Percentiles rank a stretch among this genome's conserved stretches.
Conservation (phyloP, 2,113 vertebrate species). For the Propithecus coquereli region DNA sequence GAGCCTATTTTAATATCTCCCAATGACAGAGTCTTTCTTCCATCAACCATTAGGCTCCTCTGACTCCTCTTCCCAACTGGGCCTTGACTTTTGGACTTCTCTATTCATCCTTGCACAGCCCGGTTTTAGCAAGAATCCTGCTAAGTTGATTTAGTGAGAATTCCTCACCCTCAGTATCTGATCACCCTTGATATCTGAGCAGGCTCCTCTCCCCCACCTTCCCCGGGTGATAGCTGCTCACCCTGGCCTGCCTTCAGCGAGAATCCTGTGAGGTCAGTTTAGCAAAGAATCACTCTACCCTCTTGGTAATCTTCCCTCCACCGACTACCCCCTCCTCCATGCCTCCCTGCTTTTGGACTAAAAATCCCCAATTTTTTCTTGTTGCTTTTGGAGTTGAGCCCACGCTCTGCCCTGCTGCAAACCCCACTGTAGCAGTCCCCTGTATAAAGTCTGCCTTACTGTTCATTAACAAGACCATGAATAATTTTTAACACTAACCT, state of each 20-base stretch:
- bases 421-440: no score
- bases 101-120: no score
- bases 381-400: neutral
- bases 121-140: neutral
- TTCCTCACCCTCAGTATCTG: neutral
- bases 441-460: neutral
- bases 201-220: neutral
- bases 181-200: neutral
- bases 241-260: no score
- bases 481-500: neutral
- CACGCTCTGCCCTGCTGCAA: neutral
- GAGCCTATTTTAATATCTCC: rapidly evolving
- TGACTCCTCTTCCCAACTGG: neutral
- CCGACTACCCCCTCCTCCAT: neutral
- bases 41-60: neutral
- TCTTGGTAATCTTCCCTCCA: neutral
- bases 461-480: neutral
- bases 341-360: neutral
- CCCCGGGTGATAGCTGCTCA: neutral
- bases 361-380: neutral
- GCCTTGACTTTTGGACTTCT: neutral
- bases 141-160: neutral
- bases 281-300: neutral
- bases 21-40: neutral
- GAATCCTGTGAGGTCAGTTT: neutral